phyloP scores from a whole-genome alignment of 2,113 vertebrate genomes.

The Dasypus novemcinctus region DNA sequence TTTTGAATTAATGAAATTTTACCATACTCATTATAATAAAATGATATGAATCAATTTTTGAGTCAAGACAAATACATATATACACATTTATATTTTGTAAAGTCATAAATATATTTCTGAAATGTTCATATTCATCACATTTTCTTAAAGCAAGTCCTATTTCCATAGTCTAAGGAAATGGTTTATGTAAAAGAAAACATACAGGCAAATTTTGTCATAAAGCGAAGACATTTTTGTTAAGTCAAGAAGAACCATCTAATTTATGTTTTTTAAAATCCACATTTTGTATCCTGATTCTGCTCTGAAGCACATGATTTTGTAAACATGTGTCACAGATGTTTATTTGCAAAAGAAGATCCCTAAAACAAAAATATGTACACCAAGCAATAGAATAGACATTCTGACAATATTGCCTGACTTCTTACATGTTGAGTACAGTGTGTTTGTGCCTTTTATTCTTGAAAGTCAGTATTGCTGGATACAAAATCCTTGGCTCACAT shows the following conservation, averaged over 20 bases:
- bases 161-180: not conserved
- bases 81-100: not conserved
- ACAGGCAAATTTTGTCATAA: not conserved
- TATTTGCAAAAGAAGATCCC: not conserved
- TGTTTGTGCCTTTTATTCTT: no score
- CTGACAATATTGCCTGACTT: not conserved
- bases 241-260: not conserved
- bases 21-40: not conserved
- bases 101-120: not conserved
- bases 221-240: not conserved
- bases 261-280: not conserved
- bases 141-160: constrained; percentile 23
- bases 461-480: no score
- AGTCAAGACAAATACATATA: not conserved
- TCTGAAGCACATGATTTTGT: not conserved
- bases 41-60: not conserved
- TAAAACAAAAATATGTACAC: not conserved
- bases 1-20: constrained; percentile 28
- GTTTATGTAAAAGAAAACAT: not conserved
- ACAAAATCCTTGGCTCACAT: not conserved
- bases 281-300: not conserved
- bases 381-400: not conserved
- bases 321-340: not conserved
- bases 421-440: not conserved
- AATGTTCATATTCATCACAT: not conserved